These are phyloP conservation scores for Drosophila nigricruria DNA, from an alignment of 2,888 invertebrate genomes.

Conservation along the genomic window DNA sequence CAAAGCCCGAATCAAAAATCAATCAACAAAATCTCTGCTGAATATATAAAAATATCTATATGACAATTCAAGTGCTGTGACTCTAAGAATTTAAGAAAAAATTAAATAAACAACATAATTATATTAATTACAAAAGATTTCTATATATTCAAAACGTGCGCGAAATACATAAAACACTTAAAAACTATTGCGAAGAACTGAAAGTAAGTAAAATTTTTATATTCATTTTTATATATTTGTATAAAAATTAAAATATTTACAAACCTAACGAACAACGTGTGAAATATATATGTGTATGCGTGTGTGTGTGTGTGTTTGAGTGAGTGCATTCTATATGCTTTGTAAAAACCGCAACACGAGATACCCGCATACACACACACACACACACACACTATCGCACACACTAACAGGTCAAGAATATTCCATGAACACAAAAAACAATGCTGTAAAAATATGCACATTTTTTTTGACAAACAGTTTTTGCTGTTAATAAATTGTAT, in stretches of 20 bases:
- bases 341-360: constrained; percentile 12
- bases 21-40: constrained; percentile 34
- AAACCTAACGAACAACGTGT: neutral
- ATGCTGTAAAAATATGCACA: constrained; percentile 6
- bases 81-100: constrained; percentile 32
- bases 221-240: neutral
- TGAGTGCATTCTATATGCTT: neutral
- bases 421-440: constrained; percentile 21
- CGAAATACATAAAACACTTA: constrained; percentile 6
- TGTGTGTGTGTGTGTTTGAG: neutral
- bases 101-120: neutral
- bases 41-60: constrained; percentile 14
- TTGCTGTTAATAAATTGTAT: constrained; percentile 10
- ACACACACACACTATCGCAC: neutral
- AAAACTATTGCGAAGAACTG: neutral
- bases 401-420: constrained; percentile 42
- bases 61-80: constrained; percentile 60
- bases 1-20: constrained; percentile 21
- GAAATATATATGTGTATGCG: neutral
- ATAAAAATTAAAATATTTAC: too few species aligned
- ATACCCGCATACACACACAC: constrained; percentile 1
- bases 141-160: constrained; percentile 12
- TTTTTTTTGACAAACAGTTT: constrained; percentile 9
- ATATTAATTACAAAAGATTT: neutral
- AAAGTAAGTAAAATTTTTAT: constrained; percentile 26